A percentile compares a stretch with the other conserved stretches of the same genome.
Evolutionary conservation across 2,797 vertebrate species (phyloP).

Genomic region (Anguilla pacifica): DNA sequence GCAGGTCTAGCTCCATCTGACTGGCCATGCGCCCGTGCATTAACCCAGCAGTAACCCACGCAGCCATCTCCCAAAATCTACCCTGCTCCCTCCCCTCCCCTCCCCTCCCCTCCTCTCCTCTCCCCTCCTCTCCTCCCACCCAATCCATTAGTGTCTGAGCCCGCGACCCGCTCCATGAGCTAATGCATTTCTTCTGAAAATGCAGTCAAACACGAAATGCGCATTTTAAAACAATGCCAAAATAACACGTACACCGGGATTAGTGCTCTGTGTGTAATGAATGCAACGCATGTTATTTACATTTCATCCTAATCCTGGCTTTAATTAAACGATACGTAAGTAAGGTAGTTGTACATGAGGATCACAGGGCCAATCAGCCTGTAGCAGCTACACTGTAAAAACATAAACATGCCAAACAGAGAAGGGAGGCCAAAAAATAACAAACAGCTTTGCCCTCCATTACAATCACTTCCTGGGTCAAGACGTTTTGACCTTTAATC

Average conservation of each 20-base stretch:
- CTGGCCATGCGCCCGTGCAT: conserved; percentile 79
- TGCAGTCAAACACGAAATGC: neutral
- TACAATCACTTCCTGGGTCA: conserved; percentile 48
- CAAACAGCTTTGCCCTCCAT: conserved; percentile 23
- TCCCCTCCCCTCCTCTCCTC: too few relatives aligned
- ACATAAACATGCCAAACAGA: conserved; percentile 42
- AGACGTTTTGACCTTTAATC: conserved; percentile 50
- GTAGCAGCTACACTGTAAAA: neutral
- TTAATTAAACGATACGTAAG: neutral
- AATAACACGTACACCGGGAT: too few relatives aligned
- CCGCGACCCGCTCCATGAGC: neutral
- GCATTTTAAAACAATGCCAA: neutral
- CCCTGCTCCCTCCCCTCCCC: too few relatives aligned
- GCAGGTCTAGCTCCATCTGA: conserved; percentile 90
- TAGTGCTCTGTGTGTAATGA: too few relatives aligned
- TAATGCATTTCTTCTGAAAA: neutral
- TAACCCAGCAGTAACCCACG: neutral
- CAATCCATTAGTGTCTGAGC: neutral
- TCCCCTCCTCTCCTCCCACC: too few relatives aligned
- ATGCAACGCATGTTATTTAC: too few relatives aligned
- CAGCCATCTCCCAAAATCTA: neutral
- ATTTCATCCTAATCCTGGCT: neutral
- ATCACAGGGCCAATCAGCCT: conserved; percentile 8
- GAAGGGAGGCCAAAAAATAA: conserved; percentile 49
- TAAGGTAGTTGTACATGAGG: conserved; percentile 47